These are phyloP conservation scores for Acrobasis repandana DNA, from an alignment of 2,888 invertebrate genomes.

Conservation along the genomic window DNA sequence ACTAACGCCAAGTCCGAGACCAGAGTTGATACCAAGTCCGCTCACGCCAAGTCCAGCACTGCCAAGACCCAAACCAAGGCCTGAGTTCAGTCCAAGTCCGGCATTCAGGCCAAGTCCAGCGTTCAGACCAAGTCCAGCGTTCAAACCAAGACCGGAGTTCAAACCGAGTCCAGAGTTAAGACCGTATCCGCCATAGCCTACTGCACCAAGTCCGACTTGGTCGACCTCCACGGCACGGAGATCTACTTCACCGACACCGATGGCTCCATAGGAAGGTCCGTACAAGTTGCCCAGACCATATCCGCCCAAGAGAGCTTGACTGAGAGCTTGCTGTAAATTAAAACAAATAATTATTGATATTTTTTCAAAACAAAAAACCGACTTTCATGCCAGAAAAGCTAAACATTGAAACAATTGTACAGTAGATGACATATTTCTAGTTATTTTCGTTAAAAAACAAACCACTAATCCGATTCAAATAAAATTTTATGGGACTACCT, in stretches of 20 bases:
- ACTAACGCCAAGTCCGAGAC: not conserved
- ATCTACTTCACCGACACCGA: constrained; percentile 6
- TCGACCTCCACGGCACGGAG: constrained; percentile 7
- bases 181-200: not conserved
- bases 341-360: too few species aligned
- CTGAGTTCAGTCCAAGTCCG: not conserved
- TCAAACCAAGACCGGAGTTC: not conserved
- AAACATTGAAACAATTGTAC: too few species aligned
- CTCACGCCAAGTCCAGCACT: not conserved
- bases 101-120: not conserved
- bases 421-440: too few species aligned
- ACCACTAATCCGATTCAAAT: too few species aligned
- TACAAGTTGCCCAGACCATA: constrained; percentile 13
- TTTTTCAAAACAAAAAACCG: too few species aligned
- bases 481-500: too few species aligned
- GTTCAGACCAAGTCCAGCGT: not conserved
- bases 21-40: not conserved
- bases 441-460: too few species aligned
- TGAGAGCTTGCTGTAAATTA: constrained; percentile 12
- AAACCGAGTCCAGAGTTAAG: not conserved
- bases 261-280: constrained; percentile 8
- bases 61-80: not conserved
- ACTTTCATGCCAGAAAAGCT: too few species aligned
- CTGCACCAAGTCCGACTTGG: not conserved
- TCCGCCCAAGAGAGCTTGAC: constrained; percentile 6